These are phyloP conservation scores for Ophiothrix spiculata DNA, from an alignment of 35 echinoderm and acorn worm genomes.

Conservation along the genomic window DNA sequence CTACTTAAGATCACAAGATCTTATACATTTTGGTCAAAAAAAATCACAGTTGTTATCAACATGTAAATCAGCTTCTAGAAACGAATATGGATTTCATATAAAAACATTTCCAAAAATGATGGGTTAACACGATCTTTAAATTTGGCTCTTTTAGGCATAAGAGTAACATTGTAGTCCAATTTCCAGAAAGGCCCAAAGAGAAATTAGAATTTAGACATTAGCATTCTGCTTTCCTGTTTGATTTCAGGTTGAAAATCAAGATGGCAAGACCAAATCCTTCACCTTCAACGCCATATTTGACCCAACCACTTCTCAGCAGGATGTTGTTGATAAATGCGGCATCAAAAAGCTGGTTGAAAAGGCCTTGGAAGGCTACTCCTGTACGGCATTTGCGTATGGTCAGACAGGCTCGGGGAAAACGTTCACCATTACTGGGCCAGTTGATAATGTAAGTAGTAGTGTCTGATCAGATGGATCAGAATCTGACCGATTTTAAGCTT, in stretches of 20 bases:
- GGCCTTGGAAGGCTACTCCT: conserved; percentile 82
- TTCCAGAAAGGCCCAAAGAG: neutral
- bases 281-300: conserved; percentile 86
- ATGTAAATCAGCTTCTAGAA: neutral
- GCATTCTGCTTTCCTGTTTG: neutral
- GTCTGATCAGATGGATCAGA: too few species aligned
- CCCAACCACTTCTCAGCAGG: conserved; percentile 50
- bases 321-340: conserved; percentile 85
- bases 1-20: neutral
- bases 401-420: conserved; percentile 98
- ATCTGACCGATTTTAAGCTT: too few species aligned
- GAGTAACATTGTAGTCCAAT: neutral
- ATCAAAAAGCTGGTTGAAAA: conserved; percentile 87
- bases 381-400: conserved; percentile 91
- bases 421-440: conserved; percentile 88
- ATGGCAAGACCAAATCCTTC: conserved; percentile 74
- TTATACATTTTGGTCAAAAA: neutral
- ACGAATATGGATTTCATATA: too few species aligned
- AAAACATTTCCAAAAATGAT: conserved; percentile 1
- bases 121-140: neutral
- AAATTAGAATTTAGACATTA: neutral
- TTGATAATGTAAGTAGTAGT: conserved; percentile 39
- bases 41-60: neutral
- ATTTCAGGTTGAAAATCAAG: conserved; percentile 42
- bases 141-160: neutral